phyloP scores from a whole-genome alignment of 2,113 vertebrate species.

The Tychaedon coryphoeus region DNA sequence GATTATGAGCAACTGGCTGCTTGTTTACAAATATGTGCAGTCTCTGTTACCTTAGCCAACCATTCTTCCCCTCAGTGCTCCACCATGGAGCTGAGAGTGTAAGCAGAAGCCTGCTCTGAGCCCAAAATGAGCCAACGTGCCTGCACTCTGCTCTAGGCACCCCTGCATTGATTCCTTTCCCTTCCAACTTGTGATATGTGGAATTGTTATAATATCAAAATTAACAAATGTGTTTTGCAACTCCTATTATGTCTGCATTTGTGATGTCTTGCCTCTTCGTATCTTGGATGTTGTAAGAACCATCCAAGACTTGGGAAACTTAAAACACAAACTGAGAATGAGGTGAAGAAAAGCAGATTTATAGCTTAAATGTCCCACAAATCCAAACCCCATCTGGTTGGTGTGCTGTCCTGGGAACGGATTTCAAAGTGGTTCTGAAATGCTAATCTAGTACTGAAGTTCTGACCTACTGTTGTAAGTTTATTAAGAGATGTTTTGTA shows the following conservation, averaged over 20 bases:
- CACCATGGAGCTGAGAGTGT: background rate
- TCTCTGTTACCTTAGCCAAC: background rate
- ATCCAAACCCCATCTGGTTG: background rate
- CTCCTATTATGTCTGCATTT: background rate
- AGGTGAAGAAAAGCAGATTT: background rate
- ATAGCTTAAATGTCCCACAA: background rate
- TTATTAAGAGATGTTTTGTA: background rate
- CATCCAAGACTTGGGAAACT: background rate
- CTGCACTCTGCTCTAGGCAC: background rate
- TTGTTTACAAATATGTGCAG: background rate
- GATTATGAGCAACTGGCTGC: background rate
- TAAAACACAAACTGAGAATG: background rate
- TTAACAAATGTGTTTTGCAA: background rate
- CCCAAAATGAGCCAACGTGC: too few relatives aligned
- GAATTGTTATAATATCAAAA: accelerated
- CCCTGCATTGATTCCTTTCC: background rate
- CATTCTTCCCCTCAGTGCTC: background rate
- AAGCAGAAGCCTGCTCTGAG: background rate
- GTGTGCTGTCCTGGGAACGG: background rate
- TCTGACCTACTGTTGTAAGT: background rate
- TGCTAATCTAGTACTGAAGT: conserved; percentile 1
- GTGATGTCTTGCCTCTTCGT: background rate
- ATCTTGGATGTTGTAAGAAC: background rate
- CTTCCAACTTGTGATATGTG: background rate
- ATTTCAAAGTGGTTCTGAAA: conserved; percentile 45